Base-by-base conservation (phyloP, 2,797 vertebrate genomes). In the Danio tinwini region DNA sequence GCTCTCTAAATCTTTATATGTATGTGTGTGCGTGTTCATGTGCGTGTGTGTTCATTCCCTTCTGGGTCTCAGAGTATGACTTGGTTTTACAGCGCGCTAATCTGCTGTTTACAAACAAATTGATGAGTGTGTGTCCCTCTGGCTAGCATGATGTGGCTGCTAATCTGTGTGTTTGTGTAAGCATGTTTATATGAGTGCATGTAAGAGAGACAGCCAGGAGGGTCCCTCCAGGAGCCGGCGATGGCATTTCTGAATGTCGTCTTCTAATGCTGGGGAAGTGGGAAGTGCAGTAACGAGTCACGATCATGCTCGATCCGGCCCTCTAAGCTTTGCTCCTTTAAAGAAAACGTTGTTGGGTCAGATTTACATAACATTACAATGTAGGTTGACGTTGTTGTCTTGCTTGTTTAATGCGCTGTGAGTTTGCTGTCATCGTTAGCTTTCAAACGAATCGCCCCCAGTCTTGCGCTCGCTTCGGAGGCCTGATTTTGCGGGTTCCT, bases 41-140 rank as follows among this genome's bases (percentile, higher is more conserved):
- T 65, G 13, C 39, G 40, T 74, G 64, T 58, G 40, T 72, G 44
- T 62, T 42, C 63, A 61, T 73, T 62, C 69, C 56, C 69, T 81
- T 74, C 40, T 70, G 68, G 63, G 62, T 79, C 68, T 83, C 81
- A 90, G 83, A 76, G 78, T 67, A 86, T 71, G 85, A 90, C 88
- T 90, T 88, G 89, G 79, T 92, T 92, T 92, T 91, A 84, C 88
- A 88, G 88, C 84, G 80, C 88, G 88, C 87, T 92, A 93, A 93
- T 93, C 89, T 92, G 89, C 78, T 92, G 90, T 94, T 93, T 94
- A 92, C 92, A 91, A 93, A 93, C 93, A 93, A 89, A 92, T 88
- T 91, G 92, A 91, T 92, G 91, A 93, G 89, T 93, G 89, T 89
- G 88, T 90, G 89, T 82, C 88, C 91, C 90, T 89, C 75, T 86